Evolutionary conservation across 1,140 invertebrate genomes (phyloP), one percentile per base, ranked within the genome.

Genomic region (Bombus haemorrhoidalis): DNA sequence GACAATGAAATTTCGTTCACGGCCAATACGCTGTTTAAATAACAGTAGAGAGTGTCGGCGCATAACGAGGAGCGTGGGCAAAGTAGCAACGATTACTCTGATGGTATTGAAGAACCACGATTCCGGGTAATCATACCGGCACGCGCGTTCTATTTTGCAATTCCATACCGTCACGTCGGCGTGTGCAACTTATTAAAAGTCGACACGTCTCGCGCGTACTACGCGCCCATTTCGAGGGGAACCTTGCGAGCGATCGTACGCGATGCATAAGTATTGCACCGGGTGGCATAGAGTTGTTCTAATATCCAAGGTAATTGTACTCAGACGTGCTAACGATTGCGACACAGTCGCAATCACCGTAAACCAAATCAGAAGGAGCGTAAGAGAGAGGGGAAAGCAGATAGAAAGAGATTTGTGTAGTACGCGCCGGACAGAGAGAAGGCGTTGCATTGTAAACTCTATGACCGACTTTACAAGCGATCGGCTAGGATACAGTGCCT

Each of bases 241-340:
- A 88, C 89, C 85, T 91, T 86, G 89, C 84, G 47, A 57, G 64
- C 81, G 82, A 85, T 84, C 79, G 76, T 76, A 72, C 82, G 76
- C 47, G 71, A 75, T 79, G 83, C 87, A 90, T 89, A 89, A 82
- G 87, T 74, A 85, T 90, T 32, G 80, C 89, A 72, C 53, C 18
- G 75, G 6, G 37, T 57, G 69, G 66, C 81, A 81, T 57, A 81
- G 81, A 88, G 53, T 73, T 79, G 86, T 86, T 89, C 85, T 83
- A 87, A 89, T 87, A 90, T 89, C 86, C 89, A 91, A 91, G 89
- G 90, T 91, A 81, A 89, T 87, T 87, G 90, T 87, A 81, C 78
- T 72, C 81, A 41, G 76, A 73, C 86, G 86, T 82, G 82, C 82
- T 89, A 90, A 92, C 81, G 88, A 87, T 89, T 91, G 87, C 90